These are phyloP conservation scores for Drosophila repleta DNA, from an alignment of 1,140 invertebrate genomes.

Conservation along the genomic window DNA sequence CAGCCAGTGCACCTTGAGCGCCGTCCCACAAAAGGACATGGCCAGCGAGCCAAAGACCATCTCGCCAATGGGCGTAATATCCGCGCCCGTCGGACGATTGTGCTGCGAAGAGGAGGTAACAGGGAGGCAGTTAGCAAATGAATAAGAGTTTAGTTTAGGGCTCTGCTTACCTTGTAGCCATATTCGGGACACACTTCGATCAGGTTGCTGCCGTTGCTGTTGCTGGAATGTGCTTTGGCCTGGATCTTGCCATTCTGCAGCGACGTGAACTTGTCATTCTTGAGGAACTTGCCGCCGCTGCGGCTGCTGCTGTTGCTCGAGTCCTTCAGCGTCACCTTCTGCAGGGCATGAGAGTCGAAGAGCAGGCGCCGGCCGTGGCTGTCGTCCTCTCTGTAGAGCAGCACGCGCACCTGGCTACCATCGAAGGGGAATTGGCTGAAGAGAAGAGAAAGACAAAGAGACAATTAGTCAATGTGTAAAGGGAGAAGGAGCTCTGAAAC, in stretches of 20 bases:
- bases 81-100: constrained; percentile 86
- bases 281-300: constrained; percentile 62
- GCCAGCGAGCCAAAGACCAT: constrained; percentile 95
- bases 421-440: constrained; percentile 85
- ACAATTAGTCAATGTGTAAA: background rate
- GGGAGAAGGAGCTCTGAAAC: background rate
- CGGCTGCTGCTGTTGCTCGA: constrained; percentile 21
- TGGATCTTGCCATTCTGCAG: constrained; percentile 70
- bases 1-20: constrained; percentile 92
- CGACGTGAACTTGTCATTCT: constrained; percentile 67
- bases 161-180: constrained; percentile 72
- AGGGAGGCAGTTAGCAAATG: background rate
- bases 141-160: background rate
- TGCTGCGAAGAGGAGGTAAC: constrained; percentile 83
- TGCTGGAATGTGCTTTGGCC: constrained; percentile 76
- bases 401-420: constrained; percentile 89
- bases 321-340: constrained; percentile 84
- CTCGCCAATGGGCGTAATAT: constrained; percentile 91
- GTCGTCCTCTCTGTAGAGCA: constrained; percentile 94
- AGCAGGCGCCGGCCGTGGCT: constrained; percentile 90
- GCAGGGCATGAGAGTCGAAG: constrained; percentile 92
- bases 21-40: constrained; percentile 92
- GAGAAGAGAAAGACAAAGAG: background rate
- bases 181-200: constrained; percentile 81
- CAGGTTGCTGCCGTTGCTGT: constrained; percentile 55